Evolutionary conservation across 1,140 invertebrate genomes (phyloP).

Genomic region (Drosophila triauraria): DNA sequence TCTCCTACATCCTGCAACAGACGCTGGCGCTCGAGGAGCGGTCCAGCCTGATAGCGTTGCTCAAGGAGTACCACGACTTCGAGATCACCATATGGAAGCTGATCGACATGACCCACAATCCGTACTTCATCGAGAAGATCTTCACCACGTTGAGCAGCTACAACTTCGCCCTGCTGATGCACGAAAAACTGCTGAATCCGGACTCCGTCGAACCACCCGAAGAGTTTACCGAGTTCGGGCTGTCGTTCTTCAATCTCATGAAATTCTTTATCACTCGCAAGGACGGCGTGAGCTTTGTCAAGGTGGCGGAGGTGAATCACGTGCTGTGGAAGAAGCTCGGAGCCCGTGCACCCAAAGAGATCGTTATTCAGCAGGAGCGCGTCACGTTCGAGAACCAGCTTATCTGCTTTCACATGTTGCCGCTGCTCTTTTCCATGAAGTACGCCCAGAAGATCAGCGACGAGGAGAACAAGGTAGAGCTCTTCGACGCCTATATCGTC

Average conservation of each 20-base stretch:
- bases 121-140: conserved; percentile 66
- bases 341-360: conserved; percentile 65
- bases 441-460: conserved; percentile 62
- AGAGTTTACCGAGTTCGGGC: conserved; percentile 76
- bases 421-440: conserved; percentile 86
- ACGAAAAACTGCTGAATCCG: conserved; percentile 69
- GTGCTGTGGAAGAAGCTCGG: conserved; percentile 81
- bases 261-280: conserved; percentile 85
- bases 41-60: conserved; percentile 62
- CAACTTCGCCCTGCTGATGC: conserved; percentile 67
- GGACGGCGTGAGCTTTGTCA: conserved; percentile 73
- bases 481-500: conserved; percentile 88
- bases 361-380: conserved; percentile 79
- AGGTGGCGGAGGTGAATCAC: conserved; percentile 83
- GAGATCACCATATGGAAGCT: conserved; percentile 81
- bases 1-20: conserved; percentile 79
- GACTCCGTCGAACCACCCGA: conserved; percentile 57
- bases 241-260: conserved; percentile 86
- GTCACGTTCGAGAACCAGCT: conserved; percentile 86
- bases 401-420: conserved; percentile 87
- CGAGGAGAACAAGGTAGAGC: conserved; percentile 83
- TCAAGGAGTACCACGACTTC: conserved; percentile 66
- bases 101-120: conserved; percentile 73
- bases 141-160: conserved; percentile 60
- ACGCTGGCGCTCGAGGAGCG: conserved; percentile 72